Percentiles rank a stretch among this genome's conserved stretches.
These are phyloP conservation scores for Pelosia muscerda DNA, from an alignment of 2,888 invertebrate species.

Conservation along the genomic window DNA sequence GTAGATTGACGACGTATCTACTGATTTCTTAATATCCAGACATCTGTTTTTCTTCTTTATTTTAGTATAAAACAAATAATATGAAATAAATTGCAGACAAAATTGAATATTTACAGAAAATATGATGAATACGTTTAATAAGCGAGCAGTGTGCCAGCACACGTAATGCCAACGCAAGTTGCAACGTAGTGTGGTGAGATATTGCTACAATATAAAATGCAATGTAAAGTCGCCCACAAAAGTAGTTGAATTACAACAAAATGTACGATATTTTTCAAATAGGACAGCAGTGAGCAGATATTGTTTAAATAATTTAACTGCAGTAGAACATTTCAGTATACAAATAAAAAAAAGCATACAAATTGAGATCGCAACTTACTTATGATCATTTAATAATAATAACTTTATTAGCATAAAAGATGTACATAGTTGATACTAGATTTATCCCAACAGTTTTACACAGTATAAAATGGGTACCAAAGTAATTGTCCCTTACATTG, in stretches of 20 bases:
- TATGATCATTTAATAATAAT: too few species aligned
- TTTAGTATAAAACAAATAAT: neutral
- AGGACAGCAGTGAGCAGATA: neutral
- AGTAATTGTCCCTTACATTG: too few species aligned
- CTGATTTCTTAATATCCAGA: too few species aligned
- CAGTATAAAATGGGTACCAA: too few species aligned
- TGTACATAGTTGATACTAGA: too few species aligned
- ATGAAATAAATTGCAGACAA: neutral
- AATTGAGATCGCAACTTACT: too few species aligned
- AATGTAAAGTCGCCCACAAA: neutral
- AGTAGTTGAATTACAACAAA: neutral
- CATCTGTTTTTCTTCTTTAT: neutral
- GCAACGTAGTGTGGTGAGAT: conserved; percentile 48
- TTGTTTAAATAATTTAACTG: neutral
- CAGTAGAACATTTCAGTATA: too few species aligned
- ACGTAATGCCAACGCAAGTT: conserved; percentile 34
- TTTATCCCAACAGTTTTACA: too few species aligned
- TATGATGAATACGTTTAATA: conserved; percentile 74
- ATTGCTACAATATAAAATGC: conserved; percentile 31
- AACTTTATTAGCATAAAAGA: too few species aligned
- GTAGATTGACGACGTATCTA: too few species aligned
- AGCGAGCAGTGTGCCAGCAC: conserved; percentile 55
- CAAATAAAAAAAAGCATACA: too few species aligned
- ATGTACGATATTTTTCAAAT: too few species aligned
- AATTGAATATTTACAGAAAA: conserved; percentile 31